phyloP scores from a whole-genome alignment of 2,113 vertebrate species.

The Dipodomys spectabilis region DNA sequence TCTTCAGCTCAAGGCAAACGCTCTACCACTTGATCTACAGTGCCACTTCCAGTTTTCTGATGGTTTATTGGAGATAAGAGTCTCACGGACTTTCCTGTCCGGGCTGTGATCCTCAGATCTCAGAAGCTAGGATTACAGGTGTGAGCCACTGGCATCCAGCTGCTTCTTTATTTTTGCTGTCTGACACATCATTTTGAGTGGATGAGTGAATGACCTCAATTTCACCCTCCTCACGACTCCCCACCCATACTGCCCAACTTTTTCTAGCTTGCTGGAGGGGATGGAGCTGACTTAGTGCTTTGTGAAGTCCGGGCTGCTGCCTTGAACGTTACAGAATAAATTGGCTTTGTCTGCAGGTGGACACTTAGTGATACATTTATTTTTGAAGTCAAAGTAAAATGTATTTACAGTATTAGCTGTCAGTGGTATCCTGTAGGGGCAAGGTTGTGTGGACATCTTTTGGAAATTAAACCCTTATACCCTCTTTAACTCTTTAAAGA shows the following conservation, averaged over 20 bases:
- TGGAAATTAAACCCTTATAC: background rate
- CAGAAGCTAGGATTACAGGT: too few relatives aligned
- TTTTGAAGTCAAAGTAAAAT: background rate
- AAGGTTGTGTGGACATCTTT: background rate
- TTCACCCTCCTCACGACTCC: background rate
- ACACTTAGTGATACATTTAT: background rate
- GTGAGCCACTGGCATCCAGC: too few relatives aligned
- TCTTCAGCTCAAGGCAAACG: too few relatives aligned
- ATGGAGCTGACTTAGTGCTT: rapidly evolving
- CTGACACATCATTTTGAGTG: background rate
- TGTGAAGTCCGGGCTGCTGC: background rate
- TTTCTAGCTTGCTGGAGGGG: background rate
- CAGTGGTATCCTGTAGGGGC: background rate
- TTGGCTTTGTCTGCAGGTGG: background rate
- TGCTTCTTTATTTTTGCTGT: background rate
- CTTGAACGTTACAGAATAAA: background rate
- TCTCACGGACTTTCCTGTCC: too few relatives aligned
- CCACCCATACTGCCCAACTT: too few relatives aligned
- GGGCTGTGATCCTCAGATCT: too few relatives aligned
- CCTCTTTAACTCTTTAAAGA: background rate
- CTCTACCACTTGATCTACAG: too few relatives aligned
- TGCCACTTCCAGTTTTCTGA: too few relatives aligned
- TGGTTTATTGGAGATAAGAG: too few relatives aligned
- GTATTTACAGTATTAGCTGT: background rate
- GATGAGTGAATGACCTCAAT: background rate